Percentiles rank a stretch among this genome's conserved stretches.
phyloP scores from a whole-genome alignment of 37 sponge, comb jelly and placozoan genomes.

The Cliona cf. orientalis region DNA sequence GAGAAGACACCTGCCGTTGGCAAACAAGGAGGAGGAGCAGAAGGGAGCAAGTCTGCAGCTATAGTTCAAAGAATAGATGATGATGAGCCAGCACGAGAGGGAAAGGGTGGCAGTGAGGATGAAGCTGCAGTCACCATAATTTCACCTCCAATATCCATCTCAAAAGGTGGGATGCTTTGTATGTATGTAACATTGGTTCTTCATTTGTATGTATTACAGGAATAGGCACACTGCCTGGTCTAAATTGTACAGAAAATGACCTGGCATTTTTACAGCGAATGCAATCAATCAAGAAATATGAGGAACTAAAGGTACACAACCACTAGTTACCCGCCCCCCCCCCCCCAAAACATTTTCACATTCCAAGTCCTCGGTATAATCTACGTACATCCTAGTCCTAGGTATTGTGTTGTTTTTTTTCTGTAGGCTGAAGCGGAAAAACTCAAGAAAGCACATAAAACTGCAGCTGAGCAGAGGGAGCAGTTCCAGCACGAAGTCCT shows the following conservation, averaged over 20 bases:
- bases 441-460: constrained; percentile 2
- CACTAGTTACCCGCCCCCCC: too few relatives aligned
- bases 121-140: background rate
- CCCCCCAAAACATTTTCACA: background rate
- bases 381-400: too few relatives aligned
- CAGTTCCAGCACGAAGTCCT: constrained; percentile 3
- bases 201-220: background rate
- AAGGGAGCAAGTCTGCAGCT: too few relatives aligned
- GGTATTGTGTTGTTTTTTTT: background rate
- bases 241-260: constrained; percentile 24
- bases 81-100: too few relatives aligned
- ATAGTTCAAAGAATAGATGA: too few relatives aligned
- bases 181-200: background rate
- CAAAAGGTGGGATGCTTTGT: background rate
- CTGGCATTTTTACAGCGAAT: constrained; percentile 26
- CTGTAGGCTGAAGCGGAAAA: background rate
- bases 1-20: too few relatives aligned
- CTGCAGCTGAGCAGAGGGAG: constrained; percentile 15
- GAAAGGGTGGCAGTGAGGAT: too few relatives aligned
- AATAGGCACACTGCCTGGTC: background rate
- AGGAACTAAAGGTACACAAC: constrained; percentile 12
- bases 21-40: too few relatives aligned
- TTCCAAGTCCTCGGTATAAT: background rate
- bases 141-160: constrained; percentile 2
- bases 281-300: background rate